Evolutionary conservation across 2,888 invertebrate genomes (phyloP).

Genomic region (Polydesmus complanatus): DNA sequence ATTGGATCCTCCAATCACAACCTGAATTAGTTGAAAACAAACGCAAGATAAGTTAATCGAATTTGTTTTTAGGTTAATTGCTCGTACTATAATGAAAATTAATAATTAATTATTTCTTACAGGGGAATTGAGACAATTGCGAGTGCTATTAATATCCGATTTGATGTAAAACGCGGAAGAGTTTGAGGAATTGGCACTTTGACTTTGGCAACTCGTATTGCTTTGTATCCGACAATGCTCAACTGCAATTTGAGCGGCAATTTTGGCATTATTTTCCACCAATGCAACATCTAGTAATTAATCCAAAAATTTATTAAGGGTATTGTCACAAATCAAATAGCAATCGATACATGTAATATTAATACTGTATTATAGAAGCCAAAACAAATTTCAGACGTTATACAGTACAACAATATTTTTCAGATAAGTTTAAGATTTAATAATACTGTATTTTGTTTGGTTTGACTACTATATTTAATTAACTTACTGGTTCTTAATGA

Average conservation of each 20-base stretch:
- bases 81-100: not conserved
- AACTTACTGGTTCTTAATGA: conserved; percentile 68
- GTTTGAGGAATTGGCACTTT: no score
- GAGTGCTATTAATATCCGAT: no score
- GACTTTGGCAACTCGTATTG: no score
- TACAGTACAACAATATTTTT: no score
- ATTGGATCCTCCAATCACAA: conserved; percentile 28
- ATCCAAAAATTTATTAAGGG: conserved; percentile 4
- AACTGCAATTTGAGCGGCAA: conserved; percentile 65
- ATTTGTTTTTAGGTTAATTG: conserved; percentile 1
- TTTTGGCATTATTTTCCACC: conserved; percentile 79
- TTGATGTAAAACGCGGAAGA: no score
- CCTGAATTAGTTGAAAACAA: conserved; percentile 22
- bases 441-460: no score
- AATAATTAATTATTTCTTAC: conserved; percentile 5
- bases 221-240: conserved; percentile 33
- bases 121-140: not conserved
- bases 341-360: no score
- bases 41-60: not conserved
- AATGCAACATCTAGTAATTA: conserved; percentile 61
- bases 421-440: no score
- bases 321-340: not conserved
- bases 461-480: no score
- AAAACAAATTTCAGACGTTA: no score
- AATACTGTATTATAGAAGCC: no score